Conservation (phyloP, 2,888 invertebrate species). For the Hipparchia semele region DNA sequence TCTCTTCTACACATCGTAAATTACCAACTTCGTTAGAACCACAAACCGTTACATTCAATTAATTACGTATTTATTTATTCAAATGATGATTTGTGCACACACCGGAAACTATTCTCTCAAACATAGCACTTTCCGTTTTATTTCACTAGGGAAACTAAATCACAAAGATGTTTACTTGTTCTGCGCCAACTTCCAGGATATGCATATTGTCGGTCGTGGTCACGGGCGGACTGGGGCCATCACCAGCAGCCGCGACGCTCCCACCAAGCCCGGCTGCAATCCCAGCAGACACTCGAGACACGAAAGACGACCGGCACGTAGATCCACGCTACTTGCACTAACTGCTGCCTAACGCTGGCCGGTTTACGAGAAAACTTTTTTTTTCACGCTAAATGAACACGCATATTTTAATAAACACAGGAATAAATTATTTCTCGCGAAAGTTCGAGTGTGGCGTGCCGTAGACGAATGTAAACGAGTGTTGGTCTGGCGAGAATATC, state of each 20-base stretch:
- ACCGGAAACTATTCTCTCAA: slow-evolving; percentile 14
- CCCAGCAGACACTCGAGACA: slow-evolving; percentile 39
- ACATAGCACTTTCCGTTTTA: slow-evolving; percentile 32
- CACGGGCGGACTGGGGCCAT: slow-evolving; percentile 57
- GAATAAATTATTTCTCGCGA: slow-evolving; percentile 77
- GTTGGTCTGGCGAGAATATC: slow-evolving; percentile 53
- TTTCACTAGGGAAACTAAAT: slow-evolving; percentile 30
- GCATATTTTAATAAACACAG: slow-evolving; percentile 76
- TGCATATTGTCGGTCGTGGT: slow-evolving; percentile 68
- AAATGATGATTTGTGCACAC: slow-evolving; percentile 16
- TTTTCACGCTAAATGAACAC: slow-evolving; percentile 78
- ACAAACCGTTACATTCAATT: slow-evolving; percentile 18
- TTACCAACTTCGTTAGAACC: neutral
- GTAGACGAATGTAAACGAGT: slow-evolving; percentile 52
- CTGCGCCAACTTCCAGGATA: slow-evolving; percentile 78
- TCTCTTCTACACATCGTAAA: neutral
- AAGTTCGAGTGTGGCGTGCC: slow-evolving; percentile 65
- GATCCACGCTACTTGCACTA: slow-evolving; percentile 68
- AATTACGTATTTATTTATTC: neutral
- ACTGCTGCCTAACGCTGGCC: slow-evolving; percentile 50
- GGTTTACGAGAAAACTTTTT: slow-evolving; percentile 70
- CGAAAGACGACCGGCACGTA: slow-evolving; percentile 61
- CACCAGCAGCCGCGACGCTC: slow-evolving; percentile 47
- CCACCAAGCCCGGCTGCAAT: slow-evolving; percentile 33
- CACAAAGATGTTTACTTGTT: slow-evolving; percentile 66